Evolutionary conservation across 1,140 invertebrate genomes (phyloP), one percentile per base, ranked within the genome.

Genomic region (Micrasema minimum): DNA sequence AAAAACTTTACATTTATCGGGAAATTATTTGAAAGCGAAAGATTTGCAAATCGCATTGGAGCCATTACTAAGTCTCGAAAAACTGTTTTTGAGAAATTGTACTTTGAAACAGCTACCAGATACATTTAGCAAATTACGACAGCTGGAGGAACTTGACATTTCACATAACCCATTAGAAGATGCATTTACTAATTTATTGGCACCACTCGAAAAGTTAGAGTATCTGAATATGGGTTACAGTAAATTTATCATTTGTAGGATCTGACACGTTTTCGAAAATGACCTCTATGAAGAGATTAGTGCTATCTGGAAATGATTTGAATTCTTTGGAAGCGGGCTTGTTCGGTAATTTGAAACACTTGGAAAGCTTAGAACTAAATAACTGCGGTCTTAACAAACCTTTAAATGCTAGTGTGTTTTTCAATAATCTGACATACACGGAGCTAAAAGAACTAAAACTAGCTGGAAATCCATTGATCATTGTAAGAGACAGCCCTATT

Each of bases 141-240:
- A 88, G 75, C 80, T 92, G 2, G 84, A 88, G 76, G 88, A 90
- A 76, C 82, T 91, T 20, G 89, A 90, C 75, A 88, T 91, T 71
- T 91, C 89, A 0, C 85, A 90, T 69, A 91, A 91, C 81, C 90
- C 90, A 1, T 76, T 92, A 0, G 87, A 87, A 22, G 88, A 91
- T 76, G 90, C 88, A 0, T 91, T 91, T 76, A 89, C 89, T 11
- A 86, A 83, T 76, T 77, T 91, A 12, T 78, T 91, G n/a, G 87
- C 88, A 0, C 90, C 90, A 0, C 77, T 92, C 1, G 86, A 87
- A 41, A 88, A 88, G 18, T 79, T 92, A 10, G 87, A 90, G 79
- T 90, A 89, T 77, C 79, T 92, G 9, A 90, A 92, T 76, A 92
- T 92, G 90, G 90, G 90, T 6, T 90, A 90, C 75, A 90, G 90